Evolutionary conservation across 2,797 vertebrate species (phyloP), one percentile per base, ranked within the genome.

Genomic region (Tokudaia muenninki): DNA sequence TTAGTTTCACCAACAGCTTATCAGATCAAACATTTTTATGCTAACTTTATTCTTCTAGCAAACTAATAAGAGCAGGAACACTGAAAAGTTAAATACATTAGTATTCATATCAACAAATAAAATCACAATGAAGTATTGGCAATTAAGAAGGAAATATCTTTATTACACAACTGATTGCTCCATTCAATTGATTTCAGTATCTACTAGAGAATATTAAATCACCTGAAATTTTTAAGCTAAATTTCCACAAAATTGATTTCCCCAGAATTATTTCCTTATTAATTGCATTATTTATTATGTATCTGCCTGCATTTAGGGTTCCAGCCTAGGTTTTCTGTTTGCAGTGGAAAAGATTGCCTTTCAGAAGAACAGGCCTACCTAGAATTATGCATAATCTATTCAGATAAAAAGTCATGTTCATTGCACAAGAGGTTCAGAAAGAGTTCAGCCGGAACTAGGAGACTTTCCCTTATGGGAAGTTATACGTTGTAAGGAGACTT

Each of bases 1-100:
- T 96, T 96, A 93, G 80, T 90, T 97, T 92, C 52, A 84, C 61
- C 90, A 96, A 74, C n/a, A 70, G 6, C 74, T 97, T 97, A 96
- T 96, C 93, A 97, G 91, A 92, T 50, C 75, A 95, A 94, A 24
- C 10, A 78, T 94, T 90, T 88, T 11, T 90, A 96, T 50, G 77
- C 41, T 26, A 78, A 78, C 67, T 70, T 93, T 81, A 88, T 94
- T 80, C 72, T 94, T 47, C 93, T n/a, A 78, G 26, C 74, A 79
- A 94, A 95, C 34, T 74, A 50, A 88, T 89, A 82, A 87, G 90
- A 22, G 82, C 94, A 77, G 34, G 81, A 83, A 94, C 52, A 77
- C 61, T 77, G 9, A 59, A 52, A 37, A 37, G 44, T 96, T 87
- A 96, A 75, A 31, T 50, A 6, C 6, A 52, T 8, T 67, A 79